These are phyloP conservation scores for Clostera curtula DNA, from an alignment of 2,888 invertebrate species.

Conservation along the genomic window DNA sequence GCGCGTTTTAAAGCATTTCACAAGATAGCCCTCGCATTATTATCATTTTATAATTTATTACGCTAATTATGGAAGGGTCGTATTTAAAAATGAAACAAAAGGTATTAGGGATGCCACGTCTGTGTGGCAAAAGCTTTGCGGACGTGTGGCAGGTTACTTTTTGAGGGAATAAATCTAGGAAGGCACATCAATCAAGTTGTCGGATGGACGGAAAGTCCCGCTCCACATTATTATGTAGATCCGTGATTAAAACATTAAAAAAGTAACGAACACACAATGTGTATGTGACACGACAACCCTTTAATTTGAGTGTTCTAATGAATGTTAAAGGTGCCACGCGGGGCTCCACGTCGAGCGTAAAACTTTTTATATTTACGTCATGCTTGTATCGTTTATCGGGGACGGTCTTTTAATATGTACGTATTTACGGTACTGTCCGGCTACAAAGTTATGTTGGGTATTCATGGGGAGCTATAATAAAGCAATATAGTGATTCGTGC, in stretches of 20 bases:
- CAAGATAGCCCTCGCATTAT: constrained; percentile 69
- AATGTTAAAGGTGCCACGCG: constrained; percentile 17
- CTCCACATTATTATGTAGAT: constrained; percentile 68
- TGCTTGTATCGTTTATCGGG: constrained; percentile 13
- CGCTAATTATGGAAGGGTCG: constrained; percentile 70
- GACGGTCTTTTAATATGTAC: constrained; percentile 14
- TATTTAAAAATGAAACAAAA: constrained; percentile 72
- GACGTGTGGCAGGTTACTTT: constrained; percentile 62
- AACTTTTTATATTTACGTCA: constrained; percentile 14
- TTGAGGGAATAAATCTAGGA: constrained; percentile 68
- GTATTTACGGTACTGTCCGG: constrained; percentile 23
- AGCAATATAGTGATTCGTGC: constrained; percentile 52
- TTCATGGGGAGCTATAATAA: constrained; percentile 48
- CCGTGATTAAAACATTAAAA: constrained; percentile 64
- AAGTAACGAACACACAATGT: constrained; percentile 60
- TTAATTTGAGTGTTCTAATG: constrained; percentile 35
- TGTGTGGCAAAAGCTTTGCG: constrained; percentile 56
- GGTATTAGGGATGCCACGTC: constrained; percentile 58
- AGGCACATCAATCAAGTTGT: constrained; percentile 71
- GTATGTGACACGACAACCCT: constrained; percentile 48
- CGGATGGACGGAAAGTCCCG: constrained; percentile 67
- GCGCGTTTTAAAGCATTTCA: constrained; percentile 60
- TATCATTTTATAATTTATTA: constrained; percentile 75
- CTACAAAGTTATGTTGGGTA: constrained; percentile 34
- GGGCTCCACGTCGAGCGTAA: constrained; percentile 17